Conservation (phyloP, 1,140 invertebrate species). For the Bacillus rossius region DNA sequence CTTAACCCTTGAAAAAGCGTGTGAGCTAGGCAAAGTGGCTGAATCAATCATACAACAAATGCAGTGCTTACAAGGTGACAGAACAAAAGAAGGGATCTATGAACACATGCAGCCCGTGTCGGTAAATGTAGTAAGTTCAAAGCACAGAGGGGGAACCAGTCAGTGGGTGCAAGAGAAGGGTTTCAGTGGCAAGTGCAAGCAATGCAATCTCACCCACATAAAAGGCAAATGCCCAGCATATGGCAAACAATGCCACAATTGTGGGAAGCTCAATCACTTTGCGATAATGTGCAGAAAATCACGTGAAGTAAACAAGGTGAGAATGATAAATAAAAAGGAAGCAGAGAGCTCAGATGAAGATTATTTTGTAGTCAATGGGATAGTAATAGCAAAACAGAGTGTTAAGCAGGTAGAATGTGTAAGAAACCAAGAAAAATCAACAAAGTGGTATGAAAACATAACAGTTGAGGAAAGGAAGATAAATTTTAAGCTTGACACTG, state of each 20-base stretch:
- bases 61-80: background rate
- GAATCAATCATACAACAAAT: constrained; percentile 24
- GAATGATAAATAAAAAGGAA: background rate
- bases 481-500: background rate
- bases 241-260: constrained; percentile 20
- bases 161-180: background rate
- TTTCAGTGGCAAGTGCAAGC: constrained; percentile 12
- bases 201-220: constrained; percentile 14
- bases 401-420: background rate
- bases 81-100: background rate
- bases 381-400: background rate
- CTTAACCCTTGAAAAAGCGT: constrained; percentile 29
- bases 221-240: constrained; percentile 21
- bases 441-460: constrained; percentile 12
- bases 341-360: background rate
- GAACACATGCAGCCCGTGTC: background rate
- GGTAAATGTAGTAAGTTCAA: background rate
- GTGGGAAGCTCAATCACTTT: constrained; percentile 12
- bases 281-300: constrained; percentile 8
- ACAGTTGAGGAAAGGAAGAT: constrained; percentile 3
- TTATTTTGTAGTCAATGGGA: background rate
- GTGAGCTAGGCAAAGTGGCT: constrained; percentile 20
- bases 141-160: no score
- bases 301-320: background rate
- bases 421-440: background rate